phyloP scores from a whole-genome alignment of 2,797 vertebrate genomes.

The Poecilia wingei region DNA sequence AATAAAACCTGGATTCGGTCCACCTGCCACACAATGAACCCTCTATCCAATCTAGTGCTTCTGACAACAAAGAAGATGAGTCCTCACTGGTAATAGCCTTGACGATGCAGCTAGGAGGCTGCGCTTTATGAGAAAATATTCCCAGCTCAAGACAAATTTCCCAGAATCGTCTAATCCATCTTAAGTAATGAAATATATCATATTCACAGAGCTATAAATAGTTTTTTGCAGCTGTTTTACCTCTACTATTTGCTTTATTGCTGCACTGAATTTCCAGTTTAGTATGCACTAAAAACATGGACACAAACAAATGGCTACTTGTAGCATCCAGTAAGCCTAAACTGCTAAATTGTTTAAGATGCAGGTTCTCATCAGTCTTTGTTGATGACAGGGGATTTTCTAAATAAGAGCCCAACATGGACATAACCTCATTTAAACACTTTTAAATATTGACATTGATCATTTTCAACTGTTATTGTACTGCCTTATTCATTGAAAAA shows the following conservation, averaged over 20 bases:
- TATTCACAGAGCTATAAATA: not conserved
- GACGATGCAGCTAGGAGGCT: constrained; percentile 58
- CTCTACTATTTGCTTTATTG: not conserved
- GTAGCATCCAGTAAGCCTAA: too few species aligned
- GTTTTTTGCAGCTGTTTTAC: not conserved
- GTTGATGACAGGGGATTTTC: not conserved
- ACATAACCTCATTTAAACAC: not conserved
- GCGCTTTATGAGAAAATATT: constrained; percentile 65
- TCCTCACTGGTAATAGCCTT: constrained; percentile 67
- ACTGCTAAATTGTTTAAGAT: not conserved
- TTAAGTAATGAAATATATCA: constrained; percentile 48
- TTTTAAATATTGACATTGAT: not conserved
- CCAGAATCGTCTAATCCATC: constrained; percentile 67
- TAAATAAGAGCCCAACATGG: not conserved
- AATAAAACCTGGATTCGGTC: constrained; percentile 82
- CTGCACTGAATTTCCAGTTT: not conserved
- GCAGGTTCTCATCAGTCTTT: not conserved
- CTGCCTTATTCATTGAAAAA: not conserved
- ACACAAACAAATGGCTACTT: not conserved
- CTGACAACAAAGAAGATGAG: constrained; percentile 70
- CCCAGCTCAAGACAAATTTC: constrained; percentile 56
- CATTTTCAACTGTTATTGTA: not conserved
- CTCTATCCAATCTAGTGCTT: constrained; percentile 59
- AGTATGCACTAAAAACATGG: not conserved
- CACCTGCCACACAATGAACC: constrained; percentile 80